phyloP scores from a whole-genome alignment of 2,797 vertebrate genomes.

The Thaleichthys pacificus region DNA sequence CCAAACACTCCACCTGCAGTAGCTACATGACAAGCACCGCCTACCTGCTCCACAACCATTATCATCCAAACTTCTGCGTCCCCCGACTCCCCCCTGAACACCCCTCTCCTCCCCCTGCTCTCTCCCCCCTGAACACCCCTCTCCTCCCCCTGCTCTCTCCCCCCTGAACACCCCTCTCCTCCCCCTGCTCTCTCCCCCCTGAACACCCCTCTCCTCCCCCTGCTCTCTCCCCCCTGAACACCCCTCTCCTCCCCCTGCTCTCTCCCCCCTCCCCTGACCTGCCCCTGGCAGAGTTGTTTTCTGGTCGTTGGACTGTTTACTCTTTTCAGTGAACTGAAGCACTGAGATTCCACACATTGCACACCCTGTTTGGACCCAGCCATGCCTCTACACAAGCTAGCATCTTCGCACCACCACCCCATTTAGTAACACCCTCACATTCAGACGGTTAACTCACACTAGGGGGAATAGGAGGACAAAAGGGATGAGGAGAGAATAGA shows the following conservation, averaged over 20 bases:
- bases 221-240: background rate
- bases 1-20: slow-evolving; percentile 12
- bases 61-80: slow-evolving; percentile 36
- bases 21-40: too few relatives aligned
- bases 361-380: slow-evolving; percentile 35
- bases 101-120: background rate
- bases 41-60: slow-evolving; percentile 41
- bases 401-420: slow-evolving; percentile 27
- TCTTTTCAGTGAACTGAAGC: slow-evolving; percentile 64
- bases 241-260: background rate
- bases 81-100: slow-evolving; percentile 9
- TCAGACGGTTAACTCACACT: background rate
- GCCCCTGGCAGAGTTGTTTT: slow-evolving; percentile 49
- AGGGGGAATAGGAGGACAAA: too few relatives aligned
- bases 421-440: background rate
- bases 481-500: background rate
- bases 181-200: background rate
- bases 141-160: background rate
- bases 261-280: slow-evolving; percentile 40
- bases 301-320: slow-evolving; percentile 58
- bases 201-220: background rate
- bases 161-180: background rate
- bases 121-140: background rate
- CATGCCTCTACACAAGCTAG: slow-evolving; percentile 34
- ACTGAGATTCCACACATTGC: slow-evolving; percentile 61